These are phyloP conservation scores for Microcebus lehilahytsara DNA, from an alignment of 2,113 vertebrate genomes.

Conservation along the genomic window DNA sequence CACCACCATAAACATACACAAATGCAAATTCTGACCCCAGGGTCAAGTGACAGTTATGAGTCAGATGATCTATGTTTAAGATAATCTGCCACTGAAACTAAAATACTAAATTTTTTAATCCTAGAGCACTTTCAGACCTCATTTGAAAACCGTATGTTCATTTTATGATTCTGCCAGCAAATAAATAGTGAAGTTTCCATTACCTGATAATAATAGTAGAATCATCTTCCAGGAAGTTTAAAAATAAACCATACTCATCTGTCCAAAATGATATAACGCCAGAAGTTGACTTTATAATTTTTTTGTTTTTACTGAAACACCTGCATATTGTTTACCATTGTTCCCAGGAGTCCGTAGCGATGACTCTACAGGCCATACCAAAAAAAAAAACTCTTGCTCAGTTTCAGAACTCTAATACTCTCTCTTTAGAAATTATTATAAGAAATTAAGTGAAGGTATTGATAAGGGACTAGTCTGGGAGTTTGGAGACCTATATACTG, in stretches of 20 bases:
- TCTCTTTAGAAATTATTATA: not conserved
- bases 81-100: not conserved
- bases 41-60: not conserved
- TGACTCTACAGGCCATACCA: not conserved
- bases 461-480: not conserved
- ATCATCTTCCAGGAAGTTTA: slow-evolving; percentile 55
- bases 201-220: slow-evolving; percentile 51
- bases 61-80: not conserved
- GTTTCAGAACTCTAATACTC: slow-evolving; percentile 9
- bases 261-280: not conserved
- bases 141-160: not conserved
- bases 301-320: not conserved
- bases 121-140: not conserved
- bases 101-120: not conserved
- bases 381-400: not conserved
- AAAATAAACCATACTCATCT: slow-evolving; percentile 61
- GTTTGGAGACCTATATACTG: not conserved
- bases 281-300: slow-evolving; percentile 24
- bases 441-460: not conserved
- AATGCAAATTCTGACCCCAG: not conserved
- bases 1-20: not conserved
- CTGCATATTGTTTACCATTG: not conserved
- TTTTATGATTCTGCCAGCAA: slow-evolving; percentile 14
- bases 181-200: slow-evolving; percentile 42
- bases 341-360: not conserved